Evolutionary conservation across 92 coral and sea anemone species (phyloP).

Genomic region (Chrysogorgia sp.): DNA sequence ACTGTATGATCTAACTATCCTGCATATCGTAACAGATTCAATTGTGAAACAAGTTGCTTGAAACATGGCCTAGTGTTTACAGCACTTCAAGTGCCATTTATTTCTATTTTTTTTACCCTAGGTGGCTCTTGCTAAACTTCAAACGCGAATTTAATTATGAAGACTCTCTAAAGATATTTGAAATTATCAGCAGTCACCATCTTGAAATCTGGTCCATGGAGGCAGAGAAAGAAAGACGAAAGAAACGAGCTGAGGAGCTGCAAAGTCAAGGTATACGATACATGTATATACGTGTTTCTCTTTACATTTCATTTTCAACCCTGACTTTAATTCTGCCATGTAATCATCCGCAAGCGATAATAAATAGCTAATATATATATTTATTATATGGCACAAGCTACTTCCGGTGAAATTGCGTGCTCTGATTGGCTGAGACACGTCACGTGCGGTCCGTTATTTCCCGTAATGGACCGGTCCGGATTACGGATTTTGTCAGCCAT

Average conservation of each 20-base stretch:
- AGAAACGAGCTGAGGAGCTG: conserved; percentile 76
- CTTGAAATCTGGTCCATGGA: conserved; percentile 88
- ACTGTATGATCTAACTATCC: too few species aligned
- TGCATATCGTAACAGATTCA: too few species aligned
- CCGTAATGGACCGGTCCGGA: too few species aligned
- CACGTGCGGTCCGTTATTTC: too few species aligned
- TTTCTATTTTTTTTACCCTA: conserved; percentile 7
- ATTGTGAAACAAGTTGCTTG: not conserved
- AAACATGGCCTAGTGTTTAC: not conserved
- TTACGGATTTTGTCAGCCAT: too few species aligned
- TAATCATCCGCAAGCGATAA: not conserved
- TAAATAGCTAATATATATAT: too few species aligned
- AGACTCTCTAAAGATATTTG: conserved; percentile 89
- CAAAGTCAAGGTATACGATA: conserved; percentile 87
- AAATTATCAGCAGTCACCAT: conserved; percentile 94
- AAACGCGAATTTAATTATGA: conserved; percentile 86
- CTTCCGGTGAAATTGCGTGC: too few species aligned
- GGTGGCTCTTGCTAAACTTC: conserved; percentile 91
- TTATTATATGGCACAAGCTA: too few species aligned
- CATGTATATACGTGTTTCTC: not conserved
- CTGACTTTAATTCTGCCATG: not conserved
- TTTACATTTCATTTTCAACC: not conserved
- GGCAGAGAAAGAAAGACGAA: conserved; percentile 83
- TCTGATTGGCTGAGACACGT: too few species aligned
- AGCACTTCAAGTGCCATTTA: not conserved